Base-by-base conservation (phyloP, 2,113 vertebrate genomes). In the Catharus minimus region DNA sequence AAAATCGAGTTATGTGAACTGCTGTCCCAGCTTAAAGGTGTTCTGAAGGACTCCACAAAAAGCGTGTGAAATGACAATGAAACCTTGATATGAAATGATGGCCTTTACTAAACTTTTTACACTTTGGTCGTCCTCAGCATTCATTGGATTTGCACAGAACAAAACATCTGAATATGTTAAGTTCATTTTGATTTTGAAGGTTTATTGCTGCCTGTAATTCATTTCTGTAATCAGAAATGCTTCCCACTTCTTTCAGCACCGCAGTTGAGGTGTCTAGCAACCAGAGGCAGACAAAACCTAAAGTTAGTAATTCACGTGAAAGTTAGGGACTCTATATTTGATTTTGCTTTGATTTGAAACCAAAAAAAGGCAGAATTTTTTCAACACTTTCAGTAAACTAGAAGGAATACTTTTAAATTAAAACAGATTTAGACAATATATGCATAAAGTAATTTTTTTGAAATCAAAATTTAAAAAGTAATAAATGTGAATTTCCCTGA, bases 171-270 rank as follows among this genome's bases (percentile, higher is more conserved):
- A 78, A 33, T 81, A 38, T 7, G 15, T 87, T 32, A n/a, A 36
- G 27, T 64, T 90, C 33, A 55, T 95, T 95, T 88, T 61, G 55
- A 14, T 86, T 91, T 57, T 91, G 66, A 75, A 82, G 39, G 44
- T 93, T 95, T 92, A 58, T 32, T 82, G 18, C 46, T 72, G 53
- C 27, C 28, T 73, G 75, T 80, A 92, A 60, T 82, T 80, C 13
- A 32, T 41, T 11, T 26, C 28, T 78, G 18, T 60, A 81, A 52
- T 13, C 22, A 85, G 28, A 14, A 39, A 50, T 64, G 13, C 18
- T 66, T 93, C 27, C 33, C 60, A 50, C 16, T 88, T 75, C 56
- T 67, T 38, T 85, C 14, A 18, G 18, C 13, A 38, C 27, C 61
- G 43, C 21, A 64, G 56, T 12, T 73, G 44, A n/a, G 15, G 7